Conservation (phyloP, 2,797 vertebrate species). For the Xerus rutilus region DNA sequence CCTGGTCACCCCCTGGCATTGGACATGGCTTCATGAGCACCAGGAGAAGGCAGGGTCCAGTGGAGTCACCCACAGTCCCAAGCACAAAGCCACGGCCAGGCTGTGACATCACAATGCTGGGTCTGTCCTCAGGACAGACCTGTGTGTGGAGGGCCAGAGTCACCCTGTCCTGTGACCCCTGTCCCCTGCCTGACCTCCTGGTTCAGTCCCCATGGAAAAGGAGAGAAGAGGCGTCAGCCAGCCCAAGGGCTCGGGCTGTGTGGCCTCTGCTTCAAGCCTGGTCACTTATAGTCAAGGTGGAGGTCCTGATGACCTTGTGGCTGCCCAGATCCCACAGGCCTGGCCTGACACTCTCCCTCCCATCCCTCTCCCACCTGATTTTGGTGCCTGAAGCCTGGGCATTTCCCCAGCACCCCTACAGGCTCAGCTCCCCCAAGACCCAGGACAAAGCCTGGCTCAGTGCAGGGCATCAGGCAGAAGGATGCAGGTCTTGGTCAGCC, state of each 20-base stretch:
- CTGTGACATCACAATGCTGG: constrained; percentile 25
- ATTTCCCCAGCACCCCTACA: rapidly evolving
- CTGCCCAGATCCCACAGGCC: not conserved
- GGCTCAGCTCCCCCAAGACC: not conserved
- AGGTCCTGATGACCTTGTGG: not conserved
- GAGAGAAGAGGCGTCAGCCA: rapidly evolving
- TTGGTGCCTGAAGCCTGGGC: not conserved
- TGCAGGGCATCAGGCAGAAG: too few species aligned
- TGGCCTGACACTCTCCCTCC: not conserved
- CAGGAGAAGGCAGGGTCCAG: not conserved
- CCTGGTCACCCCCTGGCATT: too few species aligned
- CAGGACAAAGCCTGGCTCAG: not conserved
- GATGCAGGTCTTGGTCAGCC: not conserved
- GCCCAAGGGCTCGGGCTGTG: not conserved
- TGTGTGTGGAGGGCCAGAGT: too few species aligned
- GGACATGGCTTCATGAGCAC: rapidly evolving
- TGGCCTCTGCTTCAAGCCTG: not conserved
- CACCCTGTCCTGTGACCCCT: not conserved
- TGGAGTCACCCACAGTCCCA: not conserved
- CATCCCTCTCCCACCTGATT: not conserved
- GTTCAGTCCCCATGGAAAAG: not conserved
- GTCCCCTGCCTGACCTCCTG: rapidly evolving
- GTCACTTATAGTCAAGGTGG: too few species aligned
- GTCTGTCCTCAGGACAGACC: not conserved
- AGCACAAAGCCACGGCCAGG: not conserved